phyloP scores from a whole-genome alignment of 1,140 invertebrate genomes.

The Oryctes rhinoceros region DNA sequence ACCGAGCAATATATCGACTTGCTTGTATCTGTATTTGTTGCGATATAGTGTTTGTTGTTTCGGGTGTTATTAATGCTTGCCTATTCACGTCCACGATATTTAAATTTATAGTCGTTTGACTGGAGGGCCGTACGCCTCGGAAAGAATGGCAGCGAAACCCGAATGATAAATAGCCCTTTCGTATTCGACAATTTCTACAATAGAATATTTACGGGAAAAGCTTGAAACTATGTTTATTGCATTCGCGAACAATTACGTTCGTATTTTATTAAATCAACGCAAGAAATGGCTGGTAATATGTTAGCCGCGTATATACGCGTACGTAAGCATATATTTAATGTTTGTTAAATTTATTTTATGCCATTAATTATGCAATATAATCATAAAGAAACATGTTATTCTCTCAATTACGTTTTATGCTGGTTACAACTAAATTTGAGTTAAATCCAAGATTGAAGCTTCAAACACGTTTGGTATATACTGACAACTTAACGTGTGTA shows the following conservation, averaged over 20 bases:
- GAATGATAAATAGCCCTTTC: conserved; percentile 16
- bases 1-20: conserved; percentile 25
- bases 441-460: too few relatives aligned
- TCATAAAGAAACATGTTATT: too few relatives aligned
- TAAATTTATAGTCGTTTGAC: conserved; percentile 26
- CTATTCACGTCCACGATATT: conserved; percentile 27
- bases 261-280: background rate
- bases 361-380: too few relatives aligned
- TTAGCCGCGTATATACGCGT: background rate
- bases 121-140: background rate
- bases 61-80: conserved; percentile 20
- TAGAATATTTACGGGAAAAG: conserved; percentile 25
- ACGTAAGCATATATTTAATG: too few relatives aligned
- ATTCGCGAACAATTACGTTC: background rate
- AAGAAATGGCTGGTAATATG: background rate
- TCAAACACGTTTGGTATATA: too few relatives aligned
- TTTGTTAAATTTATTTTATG: too few relatives aligned
- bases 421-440: too few relatives aligned
- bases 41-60: conserved; percentile 24
- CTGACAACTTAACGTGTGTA: too few relatives aligned
- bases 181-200: conserved; percentile 31
- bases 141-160: conserved; percentile 13
- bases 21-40: conserved; percentile 20
- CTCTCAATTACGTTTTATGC: too few relatives aligned
- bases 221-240: conserved; percentile 22